Evolutionary conservation across 1,140 invertebrate species (phyloP).

Genomic region (Semibalanus balanoides): DNA sequence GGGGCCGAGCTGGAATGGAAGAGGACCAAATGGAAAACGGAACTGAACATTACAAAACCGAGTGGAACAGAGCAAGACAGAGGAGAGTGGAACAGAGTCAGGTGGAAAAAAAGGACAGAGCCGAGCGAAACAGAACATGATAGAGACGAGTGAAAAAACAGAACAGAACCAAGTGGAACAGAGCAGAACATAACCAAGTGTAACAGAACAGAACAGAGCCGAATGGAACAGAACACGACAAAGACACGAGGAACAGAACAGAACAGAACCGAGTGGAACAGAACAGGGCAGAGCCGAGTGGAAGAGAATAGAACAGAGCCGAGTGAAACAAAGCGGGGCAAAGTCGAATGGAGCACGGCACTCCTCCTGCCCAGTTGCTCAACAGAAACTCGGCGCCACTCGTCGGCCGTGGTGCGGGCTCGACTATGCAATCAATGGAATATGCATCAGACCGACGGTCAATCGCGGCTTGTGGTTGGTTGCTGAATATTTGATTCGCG

Average conservation of each 20-base stretch:
- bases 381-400: background rate
- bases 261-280: background rate
- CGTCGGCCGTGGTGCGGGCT: no score
- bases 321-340: no score
- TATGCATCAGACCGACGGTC: background rate
- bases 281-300: no score
- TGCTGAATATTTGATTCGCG: background rate
- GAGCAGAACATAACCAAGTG: no score
- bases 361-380: background rate
- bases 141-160: no score
- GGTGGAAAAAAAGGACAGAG: no score
- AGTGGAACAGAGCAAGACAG: background rate
- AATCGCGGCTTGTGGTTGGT: background rate
- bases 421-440: background rate
- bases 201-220: background rate
- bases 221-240: no score
- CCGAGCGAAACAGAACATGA: no score
- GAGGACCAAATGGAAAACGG: background rate
- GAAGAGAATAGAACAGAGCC: no score
- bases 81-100: no score
- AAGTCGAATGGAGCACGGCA: background rate
- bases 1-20: background rate
- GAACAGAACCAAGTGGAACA: background rate
- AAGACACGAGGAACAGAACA: no score
- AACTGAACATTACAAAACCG: background rate